Conservation (phyloP, 1,140 invertebrate species). For the Paracyclopina nana region DNA sequence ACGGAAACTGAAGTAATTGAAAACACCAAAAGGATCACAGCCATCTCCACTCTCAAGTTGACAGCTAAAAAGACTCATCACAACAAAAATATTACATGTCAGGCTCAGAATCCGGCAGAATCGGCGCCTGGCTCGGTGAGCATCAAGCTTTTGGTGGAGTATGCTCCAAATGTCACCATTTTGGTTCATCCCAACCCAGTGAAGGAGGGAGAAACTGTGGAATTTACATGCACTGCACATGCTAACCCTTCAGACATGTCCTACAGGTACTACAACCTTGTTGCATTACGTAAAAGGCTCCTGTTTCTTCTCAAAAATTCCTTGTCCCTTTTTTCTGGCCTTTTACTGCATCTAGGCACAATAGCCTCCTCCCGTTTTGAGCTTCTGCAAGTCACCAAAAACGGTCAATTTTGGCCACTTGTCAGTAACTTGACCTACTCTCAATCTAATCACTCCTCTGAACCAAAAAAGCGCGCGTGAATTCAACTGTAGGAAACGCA, state of each 20-base stretch:
- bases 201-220: neutral
- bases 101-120: slow-evolving; percentile 66
- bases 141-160: slow-evolving; percentile 58
- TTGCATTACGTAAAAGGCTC: too few relatives aligned
- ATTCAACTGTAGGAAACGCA: too few relatives aligned
- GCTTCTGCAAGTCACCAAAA: too few relatives aligned
- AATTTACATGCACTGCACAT: slow-evolving; percentile 10
- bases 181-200: slow-evolving; percentile 22
- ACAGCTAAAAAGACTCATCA: slow-evolving; percentile 64
- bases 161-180: slow-evolving; percentile 54
- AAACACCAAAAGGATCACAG: slow-evolving; percentile 48
- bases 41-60: slow-evolving; percentile 60
- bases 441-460: too few relatives aligned
- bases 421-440: too few relatives aligned
- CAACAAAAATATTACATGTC: slow-evolving; percentile 68
- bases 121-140: slow-evolving; percentile 48
- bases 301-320: too few relatives aligned
- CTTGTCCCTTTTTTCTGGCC: too few relatives aligned
- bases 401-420: too few relatives aligned
- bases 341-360: too few relatives aligned
- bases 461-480: too few relatives aligned
- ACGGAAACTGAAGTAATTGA: slow-evolving; percentile 48
- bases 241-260: slow-evolving; percentile 14
- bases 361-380: too few relatives aligned
- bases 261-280: slow-evolving; percentile 2